phyloP scores from a whole-genome alignment of 2,797 vertebrate species.

The Tokudaia muenninki region DNA sequence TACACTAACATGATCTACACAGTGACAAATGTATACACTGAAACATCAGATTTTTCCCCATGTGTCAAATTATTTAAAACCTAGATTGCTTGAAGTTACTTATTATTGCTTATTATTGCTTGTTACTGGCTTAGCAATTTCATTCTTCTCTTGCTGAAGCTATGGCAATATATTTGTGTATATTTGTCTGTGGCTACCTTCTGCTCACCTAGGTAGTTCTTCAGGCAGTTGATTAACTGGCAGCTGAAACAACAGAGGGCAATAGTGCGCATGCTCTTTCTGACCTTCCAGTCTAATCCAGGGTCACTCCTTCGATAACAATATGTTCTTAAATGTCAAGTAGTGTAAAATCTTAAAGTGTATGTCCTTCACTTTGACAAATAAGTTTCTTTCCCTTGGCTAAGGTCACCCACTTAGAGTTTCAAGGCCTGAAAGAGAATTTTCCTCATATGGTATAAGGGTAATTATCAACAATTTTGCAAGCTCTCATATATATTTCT shows the following conservation, averaged over 20 bases:
- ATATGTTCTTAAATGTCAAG: neutral
- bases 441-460: neutral
- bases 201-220: neutral
- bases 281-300: neutral
- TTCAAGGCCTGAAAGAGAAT: neutral
- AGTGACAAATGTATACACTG: neutral
- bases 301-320: neutral
- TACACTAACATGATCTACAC: neutral
- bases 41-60: accelerated
- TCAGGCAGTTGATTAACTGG: neutral
- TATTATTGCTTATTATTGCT: too few relatives aligned
- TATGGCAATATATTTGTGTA: neutral
- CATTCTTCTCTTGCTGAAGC: neutral
- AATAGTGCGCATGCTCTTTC: neutral
- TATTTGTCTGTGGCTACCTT: neutral
- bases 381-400: neutral
- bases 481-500: neutral
- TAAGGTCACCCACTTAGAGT: neutral
- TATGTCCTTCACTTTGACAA: neutral
- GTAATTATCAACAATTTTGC: neutral
- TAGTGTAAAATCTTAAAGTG: neutral
- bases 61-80: neutral
- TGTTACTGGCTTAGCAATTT: neutral
- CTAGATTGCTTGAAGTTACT: neutral
- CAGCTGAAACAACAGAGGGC: neutral